These are phyloP conservation scores for Fopius arisanus DNA, from an alignment of 1,140 invertebrate genomes.

Conservation along the genomic window DNA sequence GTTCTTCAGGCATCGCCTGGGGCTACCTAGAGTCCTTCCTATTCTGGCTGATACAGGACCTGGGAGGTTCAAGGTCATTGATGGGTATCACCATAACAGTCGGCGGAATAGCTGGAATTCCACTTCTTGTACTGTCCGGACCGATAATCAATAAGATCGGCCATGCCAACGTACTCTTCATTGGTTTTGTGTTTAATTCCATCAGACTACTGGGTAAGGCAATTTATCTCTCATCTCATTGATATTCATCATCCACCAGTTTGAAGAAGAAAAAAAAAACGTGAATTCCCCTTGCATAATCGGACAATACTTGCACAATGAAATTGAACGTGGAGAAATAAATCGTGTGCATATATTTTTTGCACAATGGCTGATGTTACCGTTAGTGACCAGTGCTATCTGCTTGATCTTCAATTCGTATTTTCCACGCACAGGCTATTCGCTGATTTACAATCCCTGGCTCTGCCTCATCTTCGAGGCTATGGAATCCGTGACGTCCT, in stretches of 20 bases:
- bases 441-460: slow-evolving; percentile 83
- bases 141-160: slow-evolving; percentile 81
- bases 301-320: neutral
- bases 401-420: neutral
- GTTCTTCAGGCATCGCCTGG: slow-evolving; percentile 76
- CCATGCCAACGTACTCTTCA: slow-evolving; percentile 83
- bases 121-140: slow-evolving; percentile 79
- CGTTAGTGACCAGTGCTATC: neutral
- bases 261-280: neutral
- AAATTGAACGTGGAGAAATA: neutral
- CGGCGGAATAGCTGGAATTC: slow-evolving; percentile 79
- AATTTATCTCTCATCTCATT: slow-evolving; percentile 1
- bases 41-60: slow-evolving; percentile 85
- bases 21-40: slow-evolving; percentile 87
- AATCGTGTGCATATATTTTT: neutral
- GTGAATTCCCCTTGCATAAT: neutral
- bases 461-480: slow-evolving; percentile 83
- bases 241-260: neutral
- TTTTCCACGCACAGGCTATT: slow-evolving; percentile 71
- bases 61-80: slow-evolving; percentile 79
- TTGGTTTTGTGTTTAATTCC: slow-evolving; percentile 80
- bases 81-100: slow-evolving; percentile 87
- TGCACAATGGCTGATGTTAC: neutral
- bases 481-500: slow-evolving; percentile 84
- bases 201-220: slow-evolving; percentile 75